phyloP scores from a whole-genome alignment of 2,797 vertebrate genomes.

The Garrulus glandarius region DNA sequence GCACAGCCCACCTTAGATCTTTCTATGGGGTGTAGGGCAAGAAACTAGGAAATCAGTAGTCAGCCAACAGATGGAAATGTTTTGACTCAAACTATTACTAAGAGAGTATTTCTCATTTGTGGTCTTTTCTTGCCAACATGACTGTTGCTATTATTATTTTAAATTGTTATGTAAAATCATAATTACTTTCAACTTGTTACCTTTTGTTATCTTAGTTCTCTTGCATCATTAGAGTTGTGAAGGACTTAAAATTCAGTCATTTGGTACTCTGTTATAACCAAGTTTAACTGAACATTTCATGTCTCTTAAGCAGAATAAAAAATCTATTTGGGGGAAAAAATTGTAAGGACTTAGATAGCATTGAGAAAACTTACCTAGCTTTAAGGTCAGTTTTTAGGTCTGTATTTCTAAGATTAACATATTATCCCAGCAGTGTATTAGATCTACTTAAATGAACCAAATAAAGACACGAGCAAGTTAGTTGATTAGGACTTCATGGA shows the following conservation, averaged over 20 bases:
- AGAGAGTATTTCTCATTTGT: background rate
- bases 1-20: background rate
- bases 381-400: background rate
- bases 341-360: background rate
- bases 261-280: background rate
- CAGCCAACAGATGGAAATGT: background rate
- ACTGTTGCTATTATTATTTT: background rate
- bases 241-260: background rate
- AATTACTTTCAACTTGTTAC: background rate
- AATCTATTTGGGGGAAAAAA: background rate
- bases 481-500: background rate
- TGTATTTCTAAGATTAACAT: background rate
- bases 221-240: background rate
- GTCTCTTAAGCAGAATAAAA: background rate
- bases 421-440: background rate
- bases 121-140: background rate
- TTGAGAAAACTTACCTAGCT: background rate
- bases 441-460: background rate
- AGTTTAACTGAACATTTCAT: background rate
- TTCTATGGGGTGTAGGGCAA: background rate
- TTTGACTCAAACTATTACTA: background rate
- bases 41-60: background rate
- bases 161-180: background rate
- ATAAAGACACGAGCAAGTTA: background rate
- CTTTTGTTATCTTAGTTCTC: fast-evolving